Evolutionary conservation across 2,888 invertebrate genomes (phyloP).

Genomic region (Tipula helvola): DNA sequence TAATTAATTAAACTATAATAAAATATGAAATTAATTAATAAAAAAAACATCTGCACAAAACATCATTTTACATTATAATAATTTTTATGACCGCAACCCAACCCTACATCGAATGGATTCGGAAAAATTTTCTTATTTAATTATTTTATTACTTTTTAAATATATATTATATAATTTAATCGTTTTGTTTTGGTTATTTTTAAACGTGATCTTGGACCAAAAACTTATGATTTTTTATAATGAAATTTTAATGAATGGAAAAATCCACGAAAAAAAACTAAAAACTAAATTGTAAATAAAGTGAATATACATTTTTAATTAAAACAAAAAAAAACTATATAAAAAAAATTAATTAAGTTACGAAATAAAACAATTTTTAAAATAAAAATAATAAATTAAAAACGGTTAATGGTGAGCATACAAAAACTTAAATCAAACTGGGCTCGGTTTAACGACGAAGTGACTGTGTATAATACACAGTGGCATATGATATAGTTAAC

Average conservation of each 20-base stretch:
- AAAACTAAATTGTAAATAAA: not conserved
- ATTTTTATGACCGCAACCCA: not conserved
- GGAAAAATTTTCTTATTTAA: not conserved
- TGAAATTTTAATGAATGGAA: not conserved
- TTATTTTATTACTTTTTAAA: not conserved
- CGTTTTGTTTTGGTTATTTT: not conserved
- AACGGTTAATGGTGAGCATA: not conserved
- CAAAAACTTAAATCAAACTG: too few species aligned
- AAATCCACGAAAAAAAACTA: not conserved
- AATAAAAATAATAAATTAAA: not conserved
- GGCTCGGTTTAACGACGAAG: too few species aligned
- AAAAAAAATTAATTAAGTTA: not conserved
- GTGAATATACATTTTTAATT: not conserved
- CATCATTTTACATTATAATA: not conserved
- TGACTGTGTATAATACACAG: too few species aligned
- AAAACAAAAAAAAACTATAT: not conserved
- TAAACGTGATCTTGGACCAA: constrained; percentile 8
- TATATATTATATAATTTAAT: not conserved
- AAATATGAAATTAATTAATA: not conserved
- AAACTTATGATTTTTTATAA: not conserved
- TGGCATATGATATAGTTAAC: too few species aligned
- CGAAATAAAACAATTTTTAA: not conserved
- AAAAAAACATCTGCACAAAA: not conserved
- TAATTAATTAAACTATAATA: not conserved
- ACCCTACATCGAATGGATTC: not conserved